Evolutionary conservation across 1,140 invertebrate species (phyloP), one percentile per base, ranked within the genome.

Genomic region (Heliconius nattereri): DNA sequence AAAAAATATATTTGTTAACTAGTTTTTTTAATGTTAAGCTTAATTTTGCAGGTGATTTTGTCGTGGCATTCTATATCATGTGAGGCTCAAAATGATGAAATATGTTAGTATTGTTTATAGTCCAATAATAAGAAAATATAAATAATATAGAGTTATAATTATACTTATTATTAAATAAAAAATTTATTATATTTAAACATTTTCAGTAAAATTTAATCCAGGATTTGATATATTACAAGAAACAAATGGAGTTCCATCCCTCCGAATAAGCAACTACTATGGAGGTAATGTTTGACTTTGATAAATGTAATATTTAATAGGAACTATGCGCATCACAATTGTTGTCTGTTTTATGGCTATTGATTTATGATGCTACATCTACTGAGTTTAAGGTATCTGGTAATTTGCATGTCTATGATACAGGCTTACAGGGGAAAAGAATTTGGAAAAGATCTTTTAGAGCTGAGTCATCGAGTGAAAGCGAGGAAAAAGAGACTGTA

Each of bases 171-270:
- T n/a, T n/a, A n/a, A n/a, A n/a, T n/a, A n/a, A n/a, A n/a, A 7
- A 71, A 35, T 71, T 11, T 40, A 8, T n/a, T 26, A 8, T 40
- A 72, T n/a, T 75, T n/a, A 75, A 35, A 20, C 13, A 57, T 72
- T 89, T 89, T 80, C 81, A 91, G 90, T 90, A 49, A 85, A 90
- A 78, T 79, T 90, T 71, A 88, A 86, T 85, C 81, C 90, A 83
- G 88, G 85, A 57, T 87, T 90, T 81, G 90, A 91, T 84, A 81
- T 90, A 82, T 85, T 76, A 73, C 85, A 79, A 83, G 85, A 83
- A 75, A 75, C 76, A 80, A 85, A 89, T 83, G 87, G 85, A 20
- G 75, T 57, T 35, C 86, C 88, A 19, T 85, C 84, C 73, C 70
- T 89, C 23, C 82, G 83, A 77, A 85, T 88, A 82, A 83, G 85